phyloP scores from a whole-genome alignment of 2,888 invertebrate genomes.

The Drosophila dives region DNA sequence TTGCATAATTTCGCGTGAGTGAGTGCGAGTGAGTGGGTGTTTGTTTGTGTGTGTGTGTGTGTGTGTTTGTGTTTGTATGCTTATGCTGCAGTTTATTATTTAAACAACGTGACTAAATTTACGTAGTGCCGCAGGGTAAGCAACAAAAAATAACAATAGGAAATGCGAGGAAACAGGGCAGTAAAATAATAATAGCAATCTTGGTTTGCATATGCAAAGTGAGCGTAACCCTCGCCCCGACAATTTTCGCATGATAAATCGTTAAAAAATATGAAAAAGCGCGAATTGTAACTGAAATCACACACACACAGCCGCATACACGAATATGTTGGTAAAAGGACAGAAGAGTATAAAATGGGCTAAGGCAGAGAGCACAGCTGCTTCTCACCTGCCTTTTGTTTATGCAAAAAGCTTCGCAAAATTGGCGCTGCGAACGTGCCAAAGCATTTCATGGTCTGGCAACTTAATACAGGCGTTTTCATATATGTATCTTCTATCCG shows the following conservation, averaged over 20 bases:
- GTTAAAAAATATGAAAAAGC: slow-evolving; percentile 76
- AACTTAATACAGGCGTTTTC: slow-evolving; percentile 79
- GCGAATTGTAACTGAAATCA: slow-evolving; percentile 74
- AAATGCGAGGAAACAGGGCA: slow-evolving; percentile 47
- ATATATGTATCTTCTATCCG: slow-evolving; percentile 55
- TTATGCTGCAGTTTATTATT: slow-evolving; percentile 74
- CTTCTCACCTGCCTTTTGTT: slow-evolving; percentile 68
- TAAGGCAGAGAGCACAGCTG: slow-evolving; percentile 13
- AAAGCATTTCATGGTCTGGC: slow-evolving; percentile 84
- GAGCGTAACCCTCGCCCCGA: slow-evolving; percentile 60
- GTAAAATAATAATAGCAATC: slow-evolving; percentile 72
- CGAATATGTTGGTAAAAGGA: not conserved
- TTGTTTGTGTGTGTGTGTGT: slow-evolving; percentile 19
- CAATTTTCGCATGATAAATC: slow-evolving; percentile 82
- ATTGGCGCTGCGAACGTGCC: slow-evolving; percentile 82
- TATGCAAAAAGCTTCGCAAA: slow-evolving; percentile 78
- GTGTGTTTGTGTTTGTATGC: slow-evolving; percentile 32
- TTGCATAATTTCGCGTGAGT: slow-evolving; percentile 64
- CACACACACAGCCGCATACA: slow-evolving; percentile 24
- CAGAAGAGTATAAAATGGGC: slow-evolving; percentile 7
- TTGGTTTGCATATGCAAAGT: slow-evolving; percentile 71
- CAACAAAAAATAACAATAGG: slow-evolving; percentile 30
- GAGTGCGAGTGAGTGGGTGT: slow-evolving; percentile 22
- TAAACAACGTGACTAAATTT: slow-evolving; percentile 80
- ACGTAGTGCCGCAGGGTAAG: slow-evolving; percentile 52